phyloP scores from a whole-genome alignment of 2,113 vertebrate genomes.

The Eurypyga helias region DNA sequence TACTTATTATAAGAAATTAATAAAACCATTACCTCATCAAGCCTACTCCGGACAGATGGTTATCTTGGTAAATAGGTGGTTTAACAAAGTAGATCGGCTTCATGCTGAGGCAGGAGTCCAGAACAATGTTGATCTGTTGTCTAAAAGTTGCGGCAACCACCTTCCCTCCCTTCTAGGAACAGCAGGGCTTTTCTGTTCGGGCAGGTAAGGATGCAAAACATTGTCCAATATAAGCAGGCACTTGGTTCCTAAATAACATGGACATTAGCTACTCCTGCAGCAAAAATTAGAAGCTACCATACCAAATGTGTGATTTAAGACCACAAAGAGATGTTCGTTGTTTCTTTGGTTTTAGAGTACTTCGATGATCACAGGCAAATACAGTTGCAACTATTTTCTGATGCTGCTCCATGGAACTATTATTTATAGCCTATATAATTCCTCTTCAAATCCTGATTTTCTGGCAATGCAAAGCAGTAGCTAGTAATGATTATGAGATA shows the following conservation, averaged over 20 bases:
- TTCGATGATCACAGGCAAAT: background rate
- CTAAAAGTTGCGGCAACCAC: background rate
- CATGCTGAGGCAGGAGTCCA: slow-evolving; percentile 1
- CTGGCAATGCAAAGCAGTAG: background rate
- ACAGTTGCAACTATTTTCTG: slow-evolving; percentile 32
- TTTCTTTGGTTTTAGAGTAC: background rate
- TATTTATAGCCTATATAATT: slow-evolving; percentile 19
- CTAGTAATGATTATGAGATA: slow-evolving; percentile 69
- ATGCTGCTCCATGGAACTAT: background rate
- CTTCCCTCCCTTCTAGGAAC: slow-evolving; percentile 1
- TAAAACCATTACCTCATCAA: slow-evolving; percentile 40
- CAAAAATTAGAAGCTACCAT: background rate
- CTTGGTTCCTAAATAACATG: background rate
- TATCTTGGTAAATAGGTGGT: slow-evolving; percentile 26
- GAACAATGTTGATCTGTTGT: background rate
- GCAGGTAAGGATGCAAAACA: background rate
- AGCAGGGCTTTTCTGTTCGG: background rate
- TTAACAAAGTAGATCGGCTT: background rate
- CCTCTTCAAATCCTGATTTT: slow-evolving; percentile 17
- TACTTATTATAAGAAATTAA: slow-evolving; percentile 29
- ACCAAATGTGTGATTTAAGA: background rate
- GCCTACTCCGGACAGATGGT: slow-evolving; percentile 2
- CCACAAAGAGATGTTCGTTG: background rate
- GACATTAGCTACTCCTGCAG: background rate
- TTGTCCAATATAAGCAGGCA: background rate